Base-by-base conservation (phyloP, 2,888 invertebrate species). In the Meiosimyza platycephala region DNA sequence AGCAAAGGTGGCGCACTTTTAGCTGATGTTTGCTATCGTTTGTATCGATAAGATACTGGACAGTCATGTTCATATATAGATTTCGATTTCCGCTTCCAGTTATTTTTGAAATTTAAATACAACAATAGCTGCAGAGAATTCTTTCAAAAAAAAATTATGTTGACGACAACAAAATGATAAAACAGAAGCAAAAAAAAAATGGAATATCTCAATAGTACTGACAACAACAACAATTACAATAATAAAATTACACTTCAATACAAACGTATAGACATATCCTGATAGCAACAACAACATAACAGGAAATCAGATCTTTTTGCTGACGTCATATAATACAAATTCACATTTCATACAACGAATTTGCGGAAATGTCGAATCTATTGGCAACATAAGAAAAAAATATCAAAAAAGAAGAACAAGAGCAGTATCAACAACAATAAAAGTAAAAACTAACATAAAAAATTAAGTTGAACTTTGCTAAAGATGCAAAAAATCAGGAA, bases 241-340 rank as follows among this genome's bases (percentile, higher is more conserved):
- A 33, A 62, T 33, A 62, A 40, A 40, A 40, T 40, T 40, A 40
- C 40, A 40, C 40, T 40, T 40, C 12, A 18, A 57, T 28, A 57
- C 57, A 57, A 57, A 28, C 12, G 13, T 28, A 22, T 18, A 47
- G 2, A 15, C 22, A 15, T 12, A 11, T 47, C 62, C 22, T 15
- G 47, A 15, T 47, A 15, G 62, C 63, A 63, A 16, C 16, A 63
- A 63, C 40, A 48, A 63, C 63, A 63, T 13, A 63, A 63, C 18
- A 48, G 7, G 47, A 48, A 63, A 63, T 63, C 63, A 18, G 47
- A 48, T 48, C 13, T 48, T 40, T 47, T 40, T 16, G 47, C 63
- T 63, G 63, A 63, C 63, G 63, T 63, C 63, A 63, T 63, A 47
- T 9, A 40, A 9, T 40, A 12, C 63, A 47, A 63, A 47, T 63